Percentiles rank a stretch among this genome's conserved stretches.
phyloP scores from a whole-genome alignment of 2,797 vertebrate species.

The Chrysocyon brachyurus region DNA sequence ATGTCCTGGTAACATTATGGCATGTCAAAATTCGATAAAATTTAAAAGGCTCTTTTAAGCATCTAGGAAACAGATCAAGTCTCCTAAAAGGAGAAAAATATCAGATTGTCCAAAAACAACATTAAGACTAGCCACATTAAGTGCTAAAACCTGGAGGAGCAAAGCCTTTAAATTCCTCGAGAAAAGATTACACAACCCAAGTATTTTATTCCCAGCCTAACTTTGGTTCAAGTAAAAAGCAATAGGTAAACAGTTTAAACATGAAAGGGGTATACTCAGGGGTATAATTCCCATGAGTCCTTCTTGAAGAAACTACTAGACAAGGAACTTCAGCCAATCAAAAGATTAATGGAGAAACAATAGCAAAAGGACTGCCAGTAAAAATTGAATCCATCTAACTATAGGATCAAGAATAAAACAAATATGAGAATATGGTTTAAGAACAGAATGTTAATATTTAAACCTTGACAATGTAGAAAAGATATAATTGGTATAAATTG shows the following conservation, averaged over 20 bases:
- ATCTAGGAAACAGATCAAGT: constrained; percentile 17
- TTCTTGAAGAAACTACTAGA: constrained; percentile 3
- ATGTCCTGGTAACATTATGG: neutral
- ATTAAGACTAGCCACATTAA: constrained; percentile 25
- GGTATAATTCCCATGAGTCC: neutral
- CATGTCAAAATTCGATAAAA: constrained; percentile 17
- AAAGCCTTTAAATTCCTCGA: constrained; percentile 11
- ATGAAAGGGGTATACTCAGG: neutral
- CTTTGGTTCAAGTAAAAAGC: neutral
- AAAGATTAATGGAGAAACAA: neutral
- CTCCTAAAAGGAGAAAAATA: constrained; percentile 28
- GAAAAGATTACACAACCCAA: neutral
- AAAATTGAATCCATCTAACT: neutral
- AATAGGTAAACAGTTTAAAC: constrained; percentile 1
- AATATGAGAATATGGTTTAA: neutral
- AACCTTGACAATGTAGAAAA: neutral
- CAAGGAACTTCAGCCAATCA: neutral
- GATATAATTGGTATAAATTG: neutral
- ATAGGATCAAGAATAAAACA: neutral
- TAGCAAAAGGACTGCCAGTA: neutral
- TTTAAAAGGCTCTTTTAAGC: neutral
- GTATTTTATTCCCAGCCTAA: neutral
- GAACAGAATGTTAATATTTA: neutral
- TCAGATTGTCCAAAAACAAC: neutral
- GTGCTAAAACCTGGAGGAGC: neutral